Conservation (phyloP, 2,113 vertebrate species). For the Eira barbara region DNA sequence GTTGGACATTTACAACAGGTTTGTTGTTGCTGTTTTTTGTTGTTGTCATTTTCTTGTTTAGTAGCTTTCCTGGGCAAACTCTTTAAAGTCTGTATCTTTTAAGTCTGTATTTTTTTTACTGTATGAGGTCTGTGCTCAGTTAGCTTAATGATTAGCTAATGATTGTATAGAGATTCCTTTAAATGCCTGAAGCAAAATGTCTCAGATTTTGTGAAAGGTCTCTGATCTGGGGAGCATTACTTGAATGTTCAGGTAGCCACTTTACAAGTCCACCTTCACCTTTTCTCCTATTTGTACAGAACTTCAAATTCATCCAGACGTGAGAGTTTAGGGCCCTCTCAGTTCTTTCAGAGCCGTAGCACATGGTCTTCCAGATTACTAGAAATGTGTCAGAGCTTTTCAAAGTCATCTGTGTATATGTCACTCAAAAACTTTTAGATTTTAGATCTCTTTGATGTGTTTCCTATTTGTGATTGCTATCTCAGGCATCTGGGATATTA, state of each 20-base stretch:
- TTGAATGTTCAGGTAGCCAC: background rate
- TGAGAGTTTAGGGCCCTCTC: background rate
- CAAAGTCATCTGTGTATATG: background rate
- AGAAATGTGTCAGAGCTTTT: background rate
- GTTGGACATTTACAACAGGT: background rate
- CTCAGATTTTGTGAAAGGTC: background rate
- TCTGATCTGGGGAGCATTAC: background rate
- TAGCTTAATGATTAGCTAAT: background rate
- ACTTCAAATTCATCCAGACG: background rate
- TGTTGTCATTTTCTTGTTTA: background rate
- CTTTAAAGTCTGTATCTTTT: background rate
- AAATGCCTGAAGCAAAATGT: background rate
- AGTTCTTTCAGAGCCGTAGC: background rate
- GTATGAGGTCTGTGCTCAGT: background rate
- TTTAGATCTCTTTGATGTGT: background rate
- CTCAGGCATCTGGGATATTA: background rate
- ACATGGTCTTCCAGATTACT: background rate
- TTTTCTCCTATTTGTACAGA: background rate
- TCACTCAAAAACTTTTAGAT: background rate
- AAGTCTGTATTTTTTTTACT: background rate
- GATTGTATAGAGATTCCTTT: background rate
- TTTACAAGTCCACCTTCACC: background rate
- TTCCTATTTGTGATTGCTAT: background rate
- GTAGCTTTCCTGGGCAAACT: background rate
- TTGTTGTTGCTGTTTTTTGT: background rate